Evolutionary conservation across 2,888 invertebrate species (phyloP), one percentile per base, ranked within the genome.

Genomic region (Troilus luridus): DNA sequence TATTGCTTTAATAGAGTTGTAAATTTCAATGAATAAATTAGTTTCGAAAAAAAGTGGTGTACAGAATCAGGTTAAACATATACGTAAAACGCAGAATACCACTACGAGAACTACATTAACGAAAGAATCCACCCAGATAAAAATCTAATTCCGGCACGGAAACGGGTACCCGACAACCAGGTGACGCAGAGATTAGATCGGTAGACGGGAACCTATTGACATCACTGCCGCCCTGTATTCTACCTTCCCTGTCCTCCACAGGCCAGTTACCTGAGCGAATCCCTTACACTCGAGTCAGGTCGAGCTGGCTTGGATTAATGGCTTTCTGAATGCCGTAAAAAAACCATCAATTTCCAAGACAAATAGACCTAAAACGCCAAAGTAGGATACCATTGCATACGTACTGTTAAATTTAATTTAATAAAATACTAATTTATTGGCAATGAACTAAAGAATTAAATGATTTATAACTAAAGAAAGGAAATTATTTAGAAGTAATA

Each of bases 341-440:
- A 67, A 67, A 64, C 67, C 67, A 67, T 67, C 24, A 67, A 67
- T 67, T 67, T 67, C 14, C 24, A 67, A 24, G 67, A 67, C 67
- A 67, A 67, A 67, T 67, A 67, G 67, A 67, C 14, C 24, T 67
- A 14, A 67, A 67, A 67, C 19, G 24, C 24, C 67, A 67, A 24
- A 24, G 24, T 24, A 24, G 24, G 24, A 67, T 24, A 24, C 10
- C 24, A 67, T 67, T 67, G 24, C 24, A 21, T 62, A 8, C 6
- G 21, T 21, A 21, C n/a, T n/a, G 64, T 10, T 2, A 64, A 64
- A 64, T n/a, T 10, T 10, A 10, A 64, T 9, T n/a, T n/a, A 11
- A 60, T 60, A 60, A n/a, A n/a, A n/a, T n/a, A n/a, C n/a, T n/a
- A n/a, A n/a, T n/a, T n/a, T n/a, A n/a, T n/a, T n/a, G n/a, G n/a